These are phyloP conservation scores for Steatornis caripensis DNA, from an alignment of 2,113 vertebrate species.

Conservation along the genomic window DNA sequence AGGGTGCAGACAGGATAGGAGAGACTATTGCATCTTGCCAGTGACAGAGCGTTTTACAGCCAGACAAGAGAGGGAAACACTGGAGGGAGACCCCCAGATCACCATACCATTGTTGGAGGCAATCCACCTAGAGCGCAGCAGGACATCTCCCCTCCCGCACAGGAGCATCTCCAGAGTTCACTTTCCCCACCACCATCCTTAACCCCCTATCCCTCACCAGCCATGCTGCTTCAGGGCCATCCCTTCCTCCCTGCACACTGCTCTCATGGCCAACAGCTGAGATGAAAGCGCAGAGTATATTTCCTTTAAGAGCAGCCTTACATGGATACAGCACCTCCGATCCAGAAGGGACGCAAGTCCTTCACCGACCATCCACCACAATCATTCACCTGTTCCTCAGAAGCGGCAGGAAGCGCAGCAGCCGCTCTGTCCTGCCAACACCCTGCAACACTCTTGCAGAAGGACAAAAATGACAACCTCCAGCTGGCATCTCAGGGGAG, in stretches of 20 bases:
- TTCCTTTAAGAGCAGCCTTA: background rate
- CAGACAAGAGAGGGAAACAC: background rate
- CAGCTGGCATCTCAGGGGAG: background rate
- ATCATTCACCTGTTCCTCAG: background rate
- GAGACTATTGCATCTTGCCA: background rate
- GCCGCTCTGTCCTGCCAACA: background rate
- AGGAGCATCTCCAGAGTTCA: background rate
- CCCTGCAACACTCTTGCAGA: background rate
- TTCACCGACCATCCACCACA: background rate
- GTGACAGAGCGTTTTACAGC: background rate
- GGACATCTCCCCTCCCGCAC: accelerated
- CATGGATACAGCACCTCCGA: background rate
- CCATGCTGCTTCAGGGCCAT: accelerated
- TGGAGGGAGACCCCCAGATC: background rate
- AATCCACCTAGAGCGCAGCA: accelerated
- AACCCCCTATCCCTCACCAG: background rate
- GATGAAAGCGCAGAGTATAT: background rate
- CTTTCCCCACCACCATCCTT: background rate
- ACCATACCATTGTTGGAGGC: background rate
- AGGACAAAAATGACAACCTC: background rate
- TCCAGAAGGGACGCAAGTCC: background rate
- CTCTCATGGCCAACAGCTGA: accelerated
- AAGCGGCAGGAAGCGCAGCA: background rate
- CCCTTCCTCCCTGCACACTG: background rate
- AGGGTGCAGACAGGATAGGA: background rate